Evolutionary conservation across 2,113 vertebrate species (phyloP).

Genomic region (Cyanoderma ruficeps): DNA sequence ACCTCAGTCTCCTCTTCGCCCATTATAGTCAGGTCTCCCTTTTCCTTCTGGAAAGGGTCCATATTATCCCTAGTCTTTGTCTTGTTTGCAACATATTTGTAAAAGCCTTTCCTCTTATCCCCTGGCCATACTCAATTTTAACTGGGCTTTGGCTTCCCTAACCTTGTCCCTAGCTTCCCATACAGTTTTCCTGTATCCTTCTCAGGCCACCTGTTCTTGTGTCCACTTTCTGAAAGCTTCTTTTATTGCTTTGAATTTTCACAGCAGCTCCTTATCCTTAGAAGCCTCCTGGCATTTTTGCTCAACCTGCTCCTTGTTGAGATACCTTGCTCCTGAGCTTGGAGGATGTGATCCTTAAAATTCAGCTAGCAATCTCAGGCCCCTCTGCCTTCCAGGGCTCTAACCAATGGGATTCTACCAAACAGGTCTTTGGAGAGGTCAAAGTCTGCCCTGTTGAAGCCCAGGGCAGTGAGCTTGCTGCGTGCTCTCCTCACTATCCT

Average conservation of each 20-base stretch:
- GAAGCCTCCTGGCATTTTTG: neutral
- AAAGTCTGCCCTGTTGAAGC: neutral
- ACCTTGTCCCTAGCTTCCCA: neutral
- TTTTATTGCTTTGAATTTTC: neutral
- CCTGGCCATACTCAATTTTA: neutral
- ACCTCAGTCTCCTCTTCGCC: neutral
- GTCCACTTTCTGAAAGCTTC: neutral
- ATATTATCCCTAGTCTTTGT: neutral
- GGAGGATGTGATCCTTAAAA: neutral
- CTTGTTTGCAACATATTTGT: neutral
- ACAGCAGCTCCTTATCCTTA: neutral
- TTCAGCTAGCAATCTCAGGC: rapidly evolving
- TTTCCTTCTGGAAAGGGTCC: neutral
- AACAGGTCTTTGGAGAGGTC: neutral
- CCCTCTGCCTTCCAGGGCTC: neutral
- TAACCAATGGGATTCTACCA: rapidly evolving
- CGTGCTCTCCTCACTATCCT: rapidly evolving
- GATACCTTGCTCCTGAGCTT: neutral
- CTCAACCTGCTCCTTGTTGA: neutral
- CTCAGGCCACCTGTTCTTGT: rapidly evolving
- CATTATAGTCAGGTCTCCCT: rapidly evolving
- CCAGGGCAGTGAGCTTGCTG: neutral
- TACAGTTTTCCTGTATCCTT: neutral
- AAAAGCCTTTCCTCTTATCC: neutral
- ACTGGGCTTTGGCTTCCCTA: neutral